Evolutionary conservation across 2,888 invertebrate genomes (phyloP).

Genomic region (Chymomyza procnemis): DNA sequence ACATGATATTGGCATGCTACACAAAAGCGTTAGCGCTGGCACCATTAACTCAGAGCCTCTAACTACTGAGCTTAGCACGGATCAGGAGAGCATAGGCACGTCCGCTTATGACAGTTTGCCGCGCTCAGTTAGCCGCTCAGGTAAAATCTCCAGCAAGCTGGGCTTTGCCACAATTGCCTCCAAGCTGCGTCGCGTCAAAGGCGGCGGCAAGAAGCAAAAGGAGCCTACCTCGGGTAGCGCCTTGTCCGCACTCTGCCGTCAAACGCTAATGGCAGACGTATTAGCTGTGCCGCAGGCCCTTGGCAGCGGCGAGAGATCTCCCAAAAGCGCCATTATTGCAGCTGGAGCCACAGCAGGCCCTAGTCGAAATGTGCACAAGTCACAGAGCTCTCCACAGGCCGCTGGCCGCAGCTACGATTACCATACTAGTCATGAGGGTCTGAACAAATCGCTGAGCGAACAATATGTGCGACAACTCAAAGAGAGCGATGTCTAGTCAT

Average conservation of each 20-base stretch:
- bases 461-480: conserved; percentile 74
- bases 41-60: conserved; percentile 81
- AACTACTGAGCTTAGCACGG: conserved; percentile 52
- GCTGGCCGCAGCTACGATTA: conserved; percentile 27
- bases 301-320: conserved; percentile 11
- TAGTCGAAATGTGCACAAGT: conserved; percentile 67
- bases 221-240: conserved; percentile 78
- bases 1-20: conserved; percentile 80
- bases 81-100: conserved; percentile 75
- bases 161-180: conserved; percentile 81
- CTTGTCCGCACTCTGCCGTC: conserved; percentile 85
- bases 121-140: conserved; percentile 75
- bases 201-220: conserved; percentile 63
- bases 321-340: not conserved
- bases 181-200: conserved; percentile 81
- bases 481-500: conserved; percentile 75
- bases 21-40: conserved; percentile 87
- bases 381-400: conserved; percentile 76
- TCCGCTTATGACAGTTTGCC: conserved; percentile 80
- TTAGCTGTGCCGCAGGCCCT: conserved; percentile 60
- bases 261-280: conserved; percentile 85
- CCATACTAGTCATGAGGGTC: conserved; percentile 50
- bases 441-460: conserved; percentile 77
- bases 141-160: conserved; percentile 77
- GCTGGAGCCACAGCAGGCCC: conserved; percentile 10